These are phyloP conservation scores for Sussaba pulchella DNA, from an alignment of 2,888 invertebrate genomes.

Conservation along the genomic window DNA sequence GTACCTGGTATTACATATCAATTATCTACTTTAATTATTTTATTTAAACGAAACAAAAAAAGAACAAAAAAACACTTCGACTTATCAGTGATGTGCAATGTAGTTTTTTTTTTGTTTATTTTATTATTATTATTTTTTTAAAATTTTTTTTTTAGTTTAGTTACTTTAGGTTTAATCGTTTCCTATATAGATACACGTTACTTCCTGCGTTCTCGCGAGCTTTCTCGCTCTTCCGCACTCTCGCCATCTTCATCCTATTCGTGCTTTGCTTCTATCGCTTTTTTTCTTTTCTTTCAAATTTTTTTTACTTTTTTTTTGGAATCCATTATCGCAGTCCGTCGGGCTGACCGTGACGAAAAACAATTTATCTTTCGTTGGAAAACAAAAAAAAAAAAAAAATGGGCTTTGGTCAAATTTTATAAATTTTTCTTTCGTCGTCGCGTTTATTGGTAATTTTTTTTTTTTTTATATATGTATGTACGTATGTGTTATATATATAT, in stretches of 20 bases:
- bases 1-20: constrained; percentile 81
- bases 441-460: background rate
- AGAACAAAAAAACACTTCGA: constrained; percentile 70
- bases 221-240: constrained; percentile 51
- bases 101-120: constrained; percentile 25
- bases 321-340: constrained; percentile 48
- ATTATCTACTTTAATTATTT: constrained; percentile 84
- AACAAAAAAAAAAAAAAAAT: background rate
- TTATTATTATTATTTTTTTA: constrained; percentile 5
- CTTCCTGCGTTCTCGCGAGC: constrained; percentile 69
- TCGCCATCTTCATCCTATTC: constrained; percentile 54
- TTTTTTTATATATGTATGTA: background rate
- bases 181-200: constrained; percentile 79
- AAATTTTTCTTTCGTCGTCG: constrained; percentile 6
- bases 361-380: background rate
- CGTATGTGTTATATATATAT: background rate
- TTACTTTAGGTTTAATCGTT: constrained; percentile 78
- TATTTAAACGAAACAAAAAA: constrained; percentile 51
- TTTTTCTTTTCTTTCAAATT: constrained; percentile 24
- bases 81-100: constrained; percentile 77
- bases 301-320: constrained; percentile 58
- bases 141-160: constrained; percentile 42
- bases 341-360: constrained; percentile 22
- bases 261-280: constrained; percentile 50
- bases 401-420: constrained; percentile 14